Evolutionary conservation across 2,797 vertebrate genomes (phyloP), one percentile per base, ranked within the genome.

Genomic region (Anguilla anguilla): DNA sequence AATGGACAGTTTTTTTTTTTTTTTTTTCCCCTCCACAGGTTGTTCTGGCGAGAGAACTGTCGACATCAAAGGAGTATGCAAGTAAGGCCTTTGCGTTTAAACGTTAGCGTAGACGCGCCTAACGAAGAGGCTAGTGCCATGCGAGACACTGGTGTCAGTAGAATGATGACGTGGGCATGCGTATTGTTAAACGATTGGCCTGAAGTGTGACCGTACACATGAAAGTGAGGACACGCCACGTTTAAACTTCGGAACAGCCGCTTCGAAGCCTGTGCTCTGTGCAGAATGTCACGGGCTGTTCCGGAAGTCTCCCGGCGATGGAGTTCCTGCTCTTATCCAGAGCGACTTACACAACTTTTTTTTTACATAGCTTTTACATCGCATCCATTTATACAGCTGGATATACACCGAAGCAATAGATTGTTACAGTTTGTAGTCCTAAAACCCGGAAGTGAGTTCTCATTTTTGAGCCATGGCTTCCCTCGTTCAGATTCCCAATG

Each of bases 61-160:
- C 96, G 88, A 98, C 97, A 85, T 97, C 96, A 91, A 98, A 98
- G 95, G 99, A 99, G 96, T 99, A 98, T 96, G 99, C 98, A 95
- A 98, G 99, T 99, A 96, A 98, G 99, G 96, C 35, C 64, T 74
- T 35, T 35, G 31, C 15, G 25, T 15, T 74, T 15, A 74, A 10
- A 31, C 31, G 9, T 9, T 35, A 35, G 69, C 4, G 2, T 31
- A 13, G 46, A 35, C 89, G 86, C 35, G 43, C 86, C 64, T 86
- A 59, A 59, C 13, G 10, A 15, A 13, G 31, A 67, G 55, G 22
- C 19, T 96, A 91, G 31, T 2, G 72, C 5, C 15, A 0, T 7
- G 9, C 35, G 69, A 35, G 69, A 74, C 3, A n/a, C 64, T 10
- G 64, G 6, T 67, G 25, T 67, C 5, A 31, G 7, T 31, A 15